Evolutionary conservation across 2,797 vertebrate species (phyloP), one percentile per base, ranked within the genome.

Genomic region (Sandelia bainsii): DNA sequence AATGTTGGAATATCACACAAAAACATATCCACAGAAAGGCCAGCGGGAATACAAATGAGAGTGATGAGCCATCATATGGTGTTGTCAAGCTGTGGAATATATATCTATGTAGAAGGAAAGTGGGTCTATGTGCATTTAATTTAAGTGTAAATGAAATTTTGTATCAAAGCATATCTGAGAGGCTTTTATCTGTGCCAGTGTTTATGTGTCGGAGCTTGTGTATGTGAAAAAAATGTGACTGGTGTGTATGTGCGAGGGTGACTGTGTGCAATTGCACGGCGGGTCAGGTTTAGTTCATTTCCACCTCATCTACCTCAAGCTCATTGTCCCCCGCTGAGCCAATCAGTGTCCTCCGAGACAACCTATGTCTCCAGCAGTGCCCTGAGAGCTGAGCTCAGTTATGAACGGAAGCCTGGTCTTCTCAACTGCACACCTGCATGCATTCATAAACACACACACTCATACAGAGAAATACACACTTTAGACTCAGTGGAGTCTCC

Each of bases 221-320:
- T 22, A 10, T 23, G 14, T 32, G 44, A 32, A 29, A 71, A 48
- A 71, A 61, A 39, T 19, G n/a, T 0, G 2, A 25, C 27, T 6
- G 56, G 22, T 51, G 72, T 67, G 71, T 60, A 16, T 56, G 60
- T 20, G 60, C 20, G 57, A 45, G 23, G 58, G 60, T 23, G 42
- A 8, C 29, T 54, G 76, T 57, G 42, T 58, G 60, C 32, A 40
- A 34, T 22, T 68, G 53, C 59, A 32, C 39, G 20, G 62, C 73
- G 69, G 82, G 82, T 89, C 81, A 88, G 79, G 72, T 87, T 89
- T 80, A 80, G 89, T 92, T 91, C 84, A 86, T 89, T 92, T 92
- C 84, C 83, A 82, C 85, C 83, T 88, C 87, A 87, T 93, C 85
- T 86, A 81, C 71, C 80, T 85, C 76, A 12, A 80, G 77, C 79